phyloP scores from a whole-genome alignment of 2,888 invertebrate genomes.

The Pterostichus madidus region DNA sequence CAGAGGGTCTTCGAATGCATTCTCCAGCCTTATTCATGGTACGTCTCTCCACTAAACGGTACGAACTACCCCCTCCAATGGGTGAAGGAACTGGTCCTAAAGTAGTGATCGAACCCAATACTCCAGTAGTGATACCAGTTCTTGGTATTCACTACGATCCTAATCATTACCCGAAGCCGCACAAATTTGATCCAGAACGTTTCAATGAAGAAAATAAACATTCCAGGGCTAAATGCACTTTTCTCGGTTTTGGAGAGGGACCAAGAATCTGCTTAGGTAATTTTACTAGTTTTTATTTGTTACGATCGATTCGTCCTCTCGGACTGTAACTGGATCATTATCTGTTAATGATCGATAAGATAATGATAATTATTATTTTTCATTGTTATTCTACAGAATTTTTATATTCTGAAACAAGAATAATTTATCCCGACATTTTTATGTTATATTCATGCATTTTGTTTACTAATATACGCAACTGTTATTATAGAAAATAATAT shows the following conservation, averaged over 20 bases:
- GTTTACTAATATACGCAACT: too few species aligned
- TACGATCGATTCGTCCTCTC: too few species aligned
- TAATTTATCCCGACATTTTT: too few species aligned
- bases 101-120: conserved; percentile 68
- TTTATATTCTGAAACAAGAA: too few species aligned
- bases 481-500: too few species aligned
- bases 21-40: conserved; percentile 70
- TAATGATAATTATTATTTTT: too few species aligned
- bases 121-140: conserved; percentile 68
- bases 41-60: conserved; percentile 70
- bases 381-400: too few species aligned
- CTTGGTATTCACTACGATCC: conserved; percentile 69
- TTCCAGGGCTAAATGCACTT: conserved; percentile 70
- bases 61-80: conserved; percentile 68
- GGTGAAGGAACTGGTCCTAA: conserved; percentile 70
- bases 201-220: conserved; percentile 71
- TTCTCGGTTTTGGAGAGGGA: conserved; percentile 72
- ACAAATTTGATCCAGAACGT: conserved; percentile 69
- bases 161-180: conserved; percentile 69
- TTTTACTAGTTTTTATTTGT: background rate
- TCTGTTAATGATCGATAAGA: too few species aligned
- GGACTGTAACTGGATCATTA: too few species aligned
- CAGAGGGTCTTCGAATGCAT: conserved; percentile 72
- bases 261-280: conserved; percentile 72
- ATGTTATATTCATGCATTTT: too few species aligned